phyloP scores from a whole-genome alignment of 2,113 vertebrate genomes.

The Sitta europaea region DNA sequence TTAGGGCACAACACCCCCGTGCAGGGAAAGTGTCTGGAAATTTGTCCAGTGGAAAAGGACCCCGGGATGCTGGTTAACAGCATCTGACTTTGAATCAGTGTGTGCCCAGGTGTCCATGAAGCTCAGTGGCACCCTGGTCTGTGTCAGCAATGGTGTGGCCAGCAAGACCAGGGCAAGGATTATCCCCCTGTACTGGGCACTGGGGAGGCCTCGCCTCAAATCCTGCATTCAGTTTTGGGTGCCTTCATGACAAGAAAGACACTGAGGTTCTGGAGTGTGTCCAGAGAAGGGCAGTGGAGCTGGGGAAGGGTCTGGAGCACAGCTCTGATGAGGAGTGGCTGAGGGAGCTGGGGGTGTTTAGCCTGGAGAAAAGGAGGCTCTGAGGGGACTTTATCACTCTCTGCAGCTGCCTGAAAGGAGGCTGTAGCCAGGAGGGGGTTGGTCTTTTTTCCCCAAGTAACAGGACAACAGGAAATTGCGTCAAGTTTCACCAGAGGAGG shows the following conservation, averaged over 20 bases:
- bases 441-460: background rate
- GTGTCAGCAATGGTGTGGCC: background rate
- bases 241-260: background rate
- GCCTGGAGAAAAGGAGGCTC: background rate
- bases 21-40: background rate
- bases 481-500: background rate
- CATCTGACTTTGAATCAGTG: background rate
- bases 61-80: background rate
- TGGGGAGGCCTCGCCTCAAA: accelerated
- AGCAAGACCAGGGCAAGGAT: background rate
- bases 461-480: background rate
- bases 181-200: accelerated
- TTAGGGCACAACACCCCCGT: background rate
- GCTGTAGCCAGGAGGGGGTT: accelerated
- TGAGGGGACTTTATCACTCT: accelerated
- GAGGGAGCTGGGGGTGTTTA: background rate
- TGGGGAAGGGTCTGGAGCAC: background rate
- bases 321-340: accelerated
- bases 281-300: accelerated
- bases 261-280: accelerated
- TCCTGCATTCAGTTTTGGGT: accelerated
- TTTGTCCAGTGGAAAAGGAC: background rate
- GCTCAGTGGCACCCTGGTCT: background rate
- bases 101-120: no score
- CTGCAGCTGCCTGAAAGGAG: background rate